Conservation (phyloP, 2,113 vertebrate genomes). For the Chaetorhynchus papuensis region DNA sequence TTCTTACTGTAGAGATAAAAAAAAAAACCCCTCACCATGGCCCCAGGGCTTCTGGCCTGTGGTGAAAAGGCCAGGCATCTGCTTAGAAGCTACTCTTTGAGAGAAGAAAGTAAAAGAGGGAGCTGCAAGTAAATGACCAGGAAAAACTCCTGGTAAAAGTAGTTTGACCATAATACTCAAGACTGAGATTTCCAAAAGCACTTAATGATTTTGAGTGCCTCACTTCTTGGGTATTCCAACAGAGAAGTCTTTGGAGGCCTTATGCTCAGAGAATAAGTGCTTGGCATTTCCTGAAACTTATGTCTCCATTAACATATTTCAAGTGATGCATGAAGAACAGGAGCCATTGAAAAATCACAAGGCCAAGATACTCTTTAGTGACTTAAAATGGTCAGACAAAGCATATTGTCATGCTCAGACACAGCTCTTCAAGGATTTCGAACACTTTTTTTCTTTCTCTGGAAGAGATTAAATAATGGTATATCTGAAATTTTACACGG, state of each 20-base stretch:
- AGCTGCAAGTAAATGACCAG: background rate
- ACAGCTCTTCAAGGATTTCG: background rate
- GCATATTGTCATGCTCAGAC: background rate
- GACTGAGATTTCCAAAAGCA: background rate
- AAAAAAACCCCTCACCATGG: background rate
- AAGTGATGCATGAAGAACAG: slow-evolving; percentile 35
- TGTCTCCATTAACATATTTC: slow-evolving; percentile 19
- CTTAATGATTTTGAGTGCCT: background rate
- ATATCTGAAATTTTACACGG: slow-evolving; percentile 41
- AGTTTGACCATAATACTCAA: background rate
- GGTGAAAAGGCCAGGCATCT: background rate
- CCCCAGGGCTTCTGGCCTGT: background rate
- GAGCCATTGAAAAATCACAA: slow-evolving; percentile 3
- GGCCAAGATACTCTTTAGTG: background rate
- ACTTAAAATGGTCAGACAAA: slow-evolving; percentile 21
- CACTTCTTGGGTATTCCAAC: background rate
- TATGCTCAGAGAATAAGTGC: background rate
- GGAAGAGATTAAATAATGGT: slow-evolving; percentile 12
- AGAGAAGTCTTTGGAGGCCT: background rate
- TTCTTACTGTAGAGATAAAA: background rate
- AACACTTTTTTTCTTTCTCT: background rate
- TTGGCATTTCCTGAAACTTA: slow-evolving; percentile 19
- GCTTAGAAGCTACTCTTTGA: background rate
- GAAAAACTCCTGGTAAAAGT: background rate
- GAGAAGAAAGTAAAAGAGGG: background rate